Evolutionary conservation across 2,888 invertebrate species (phyloP), one percentile per base, ranked within the genome.

Genomic region (Pachycephus smyrnensis): DNA sequence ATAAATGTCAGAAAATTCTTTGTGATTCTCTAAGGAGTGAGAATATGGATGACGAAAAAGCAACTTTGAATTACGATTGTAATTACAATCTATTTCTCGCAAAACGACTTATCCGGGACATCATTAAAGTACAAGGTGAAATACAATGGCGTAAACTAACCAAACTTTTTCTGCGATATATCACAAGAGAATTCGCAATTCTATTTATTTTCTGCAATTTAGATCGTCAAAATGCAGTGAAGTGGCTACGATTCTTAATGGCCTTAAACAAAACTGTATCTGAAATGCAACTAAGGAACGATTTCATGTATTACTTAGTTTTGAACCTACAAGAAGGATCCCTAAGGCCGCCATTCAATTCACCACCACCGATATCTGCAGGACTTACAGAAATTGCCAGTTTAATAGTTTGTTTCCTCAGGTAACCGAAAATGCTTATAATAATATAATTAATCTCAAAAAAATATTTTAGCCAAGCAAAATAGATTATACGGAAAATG

Each of bases 231-330:
- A 90, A 90, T 81, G 92, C 92, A 1, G 87, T 93, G 12, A 88
- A 92, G 76, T 94, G 94, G 94, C 90, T 93, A 87, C 91, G 92
- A 81, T 93, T 93, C 87, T 83, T 94, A 77, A 90, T 92, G 77
- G 88, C 89, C 3, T 92, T 92, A 82, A 92, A 92, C 78, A 88
- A 91, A 79, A 90, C 92, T 0, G 83, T 93, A 2, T 90, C 92
- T 30, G 93, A 93, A 86, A 93, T 93, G 92, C 92, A 90, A 82
- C 86, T 93, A 11, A 89, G 93, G 76, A 94, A 94, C 84, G 93
- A 93, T 84, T 93, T 93, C 84, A 92, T 93, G 91, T 92, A 92
- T 84, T 92, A 92, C 83, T 88, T 93, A 77, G 92, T 93, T 0
- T 86, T 92, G 55, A 84, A 83, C 78, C 82, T 86, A 79, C 86